Conservation (phyloP, 2,888 invertebrate genomes). For the Empis livida region DNA sequence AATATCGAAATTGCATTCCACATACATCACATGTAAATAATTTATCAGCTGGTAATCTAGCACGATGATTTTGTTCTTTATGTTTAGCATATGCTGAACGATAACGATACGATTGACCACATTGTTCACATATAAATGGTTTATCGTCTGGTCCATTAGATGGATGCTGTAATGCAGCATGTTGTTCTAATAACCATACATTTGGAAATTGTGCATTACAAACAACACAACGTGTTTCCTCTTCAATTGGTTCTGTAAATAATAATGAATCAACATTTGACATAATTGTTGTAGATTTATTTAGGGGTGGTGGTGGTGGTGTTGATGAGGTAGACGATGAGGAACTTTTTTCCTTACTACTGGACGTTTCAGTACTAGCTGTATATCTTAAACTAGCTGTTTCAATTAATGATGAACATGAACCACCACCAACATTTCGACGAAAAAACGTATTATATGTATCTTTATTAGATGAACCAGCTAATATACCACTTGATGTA, state of each 20-base stretch:
- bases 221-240: slow-evolving; percentile 57
- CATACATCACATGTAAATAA: slow-evolving; percentile 84
- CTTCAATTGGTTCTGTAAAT: slow-evolving; percentile 33
- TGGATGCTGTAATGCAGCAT: slow-evolving; percentile 73
- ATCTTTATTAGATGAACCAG: slow-evolving; percentile 12
- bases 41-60: slow-evolving; percentile 75
- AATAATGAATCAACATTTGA: slow-evolving; percentile 19
- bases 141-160: slow-evolving; percentile 58
- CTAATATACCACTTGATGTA: slow-evolving; percentile 8
- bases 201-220: slow-evolving; percentile 80
- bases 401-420: slow-evolving; percentile 20
- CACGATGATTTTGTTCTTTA: slow-evolving; percentile 79
- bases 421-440: slow-evolving; percentile 21
- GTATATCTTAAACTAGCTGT: slow-evolving; percentile 16
- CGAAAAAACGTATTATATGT: slow-evolving; percentile 24
- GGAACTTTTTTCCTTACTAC: slow-evolving; percentile 35
- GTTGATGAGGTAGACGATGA: slow-evolving; percentile 36
- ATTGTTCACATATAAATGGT: slow-evolving; percentile 83
- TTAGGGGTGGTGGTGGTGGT: slow-evolving; percentile 27
- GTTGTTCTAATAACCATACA: slow-evolving; percentile 75
- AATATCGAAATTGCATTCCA: slow-evolving; percentile 82
- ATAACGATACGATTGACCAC: slow-evolving; percentile 80
- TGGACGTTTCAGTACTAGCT: slow-evolving; percentile 27
- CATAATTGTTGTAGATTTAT: slow-evolving; percentile 22
- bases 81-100: slow-evolving; percentile 74